Evolutionary conservation across 2,888 invertebrate species (phyloP).

Genomic region (Stenodera caucasica): DNA sequence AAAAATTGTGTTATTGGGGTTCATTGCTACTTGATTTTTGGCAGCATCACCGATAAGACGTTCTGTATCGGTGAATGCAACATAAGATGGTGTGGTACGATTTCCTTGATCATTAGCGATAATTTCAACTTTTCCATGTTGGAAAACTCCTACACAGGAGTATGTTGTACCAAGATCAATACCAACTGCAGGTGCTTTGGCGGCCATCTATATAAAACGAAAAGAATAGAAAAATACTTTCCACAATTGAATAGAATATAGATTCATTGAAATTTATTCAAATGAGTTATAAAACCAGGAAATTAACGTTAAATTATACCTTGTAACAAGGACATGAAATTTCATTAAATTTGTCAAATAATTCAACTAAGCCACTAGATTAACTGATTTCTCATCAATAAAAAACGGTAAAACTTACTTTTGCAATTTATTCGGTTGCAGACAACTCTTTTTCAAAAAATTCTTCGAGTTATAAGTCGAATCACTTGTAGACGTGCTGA

Average conservation of each 20-base stretch:
- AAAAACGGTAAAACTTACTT: slow-evolving; percentile 34
- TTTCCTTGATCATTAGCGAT: slow-evolving; percentile 91
- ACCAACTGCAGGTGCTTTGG: slow-evolving; percentile 86
- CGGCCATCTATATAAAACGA: slow-evolving; percentile 59
- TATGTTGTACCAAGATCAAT: slow-evolving; percentile 97
- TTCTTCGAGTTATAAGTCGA: slow-evolving; percentile 25
- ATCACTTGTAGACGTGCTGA: slow-evolving; percentile 36
- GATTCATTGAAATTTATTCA: not conserved
- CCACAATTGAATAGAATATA: not conserved
- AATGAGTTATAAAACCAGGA: not conserved
- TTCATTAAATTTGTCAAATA: slow-evolving; percentile 17
- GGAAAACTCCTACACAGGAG: slow-evolving; percentile 92
- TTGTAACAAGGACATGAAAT: not conserved
- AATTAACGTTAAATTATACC: not conserved
- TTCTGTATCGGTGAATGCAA: slow-evolving; percentile 84
- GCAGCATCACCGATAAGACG: slow-evolving; percentile 82
- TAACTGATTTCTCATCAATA: not conserved
- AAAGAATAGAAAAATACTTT: slow-evolving; percentile 1
- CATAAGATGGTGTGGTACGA: slow-evolving; percentile 83
- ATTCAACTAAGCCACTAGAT: slow-evolving; percentile 13
- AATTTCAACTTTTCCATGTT: slow-evolving; percentile 88
- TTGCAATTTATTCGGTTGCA: slow-evolving; percentile 41
- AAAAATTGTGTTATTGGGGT: slow-evolving; percentile 85
- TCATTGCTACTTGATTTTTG: slow-evolving; percentile 85
- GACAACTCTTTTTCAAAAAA: slow-evolving; percentile 41